phyloP scores from a whole-genome alignment of 2,888 invertebrate genomes.

The Beris morrisii region DNA sequence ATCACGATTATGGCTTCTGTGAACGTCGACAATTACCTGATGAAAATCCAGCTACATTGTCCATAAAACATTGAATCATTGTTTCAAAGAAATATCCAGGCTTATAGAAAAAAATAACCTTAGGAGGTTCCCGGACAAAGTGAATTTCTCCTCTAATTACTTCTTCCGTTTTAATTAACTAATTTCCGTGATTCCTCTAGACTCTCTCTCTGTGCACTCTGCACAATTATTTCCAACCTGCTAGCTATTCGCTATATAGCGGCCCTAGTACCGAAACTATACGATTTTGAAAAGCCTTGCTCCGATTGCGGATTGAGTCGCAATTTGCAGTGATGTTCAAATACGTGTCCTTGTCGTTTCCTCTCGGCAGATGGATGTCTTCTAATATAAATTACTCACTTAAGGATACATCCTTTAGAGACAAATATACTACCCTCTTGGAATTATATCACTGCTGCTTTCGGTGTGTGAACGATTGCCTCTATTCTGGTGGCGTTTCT shows the following conservation, averaged over 20 bases:
- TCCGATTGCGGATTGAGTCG: constrained; percentile 34
- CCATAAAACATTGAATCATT: no score
- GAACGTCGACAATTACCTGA: no score
- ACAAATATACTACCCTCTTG: constrained; percentile 12
- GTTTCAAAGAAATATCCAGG: no score
- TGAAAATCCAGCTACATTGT: no score
- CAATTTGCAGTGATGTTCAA: constrained; percentile 39
- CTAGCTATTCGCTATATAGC: constrained; percentile 2
- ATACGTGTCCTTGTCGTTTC: constrained; percentile 27
- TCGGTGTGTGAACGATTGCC: constrained; percentile 4
- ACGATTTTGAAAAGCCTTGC: constrained; percentile 22
- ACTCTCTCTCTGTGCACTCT: neutral
- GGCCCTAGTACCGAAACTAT: neutral
- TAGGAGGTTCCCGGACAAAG: constrained; percentile 1
- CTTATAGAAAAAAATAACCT: neutral
- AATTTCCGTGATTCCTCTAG: constrained; percentile 23
- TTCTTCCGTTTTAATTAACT: constrained; percentile 39
- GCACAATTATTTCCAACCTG: neutral
- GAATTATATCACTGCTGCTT: constrained; percentile 9
- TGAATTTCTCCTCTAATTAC: constrained; percentile 32
- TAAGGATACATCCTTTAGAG: constrained; percentile 38
- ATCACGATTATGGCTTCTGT: no score
- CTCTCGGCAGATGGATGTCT: constrained; percentile 35
- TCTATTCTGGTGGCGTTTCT: neutral
- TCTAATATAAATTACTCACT: constrained; percentile 40